Base-by-base conservation (phyloP, 2,113 vertebrate species). In the Bagarius yarrelli region DNA sequence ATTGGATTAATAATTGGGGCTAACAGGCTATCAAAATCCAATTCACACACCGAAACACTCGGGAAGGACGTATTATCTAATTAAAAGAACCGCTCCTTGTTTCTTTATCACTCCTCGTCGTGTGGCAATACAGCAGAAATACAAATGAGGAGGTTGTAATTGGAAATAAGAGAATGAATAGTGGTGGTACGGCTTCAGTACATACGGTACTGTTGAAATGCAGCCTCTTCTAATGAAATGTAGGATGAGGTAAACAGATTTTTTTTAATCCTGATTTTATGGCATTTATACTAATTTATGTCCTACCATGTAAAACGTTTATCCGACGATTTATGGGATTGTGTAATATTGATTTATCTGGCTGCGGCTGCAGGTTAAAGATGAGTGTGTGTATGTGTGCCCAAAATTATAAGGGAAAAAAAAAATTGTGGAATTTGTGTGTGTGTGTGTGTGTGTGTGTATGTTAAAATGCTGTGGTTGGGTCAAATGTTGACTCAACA, bases 1-100 rank as follows among this genome's bases (percentile, higher is more conserved):
- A 88, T 85, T 79, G 88, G 83, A 89, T 90, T 89, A 90, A 86
- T 76, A 55, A 88, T 87, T 88, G 82, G 63, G 83, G 63, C 80
- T 91, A 88, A 86, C 83, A 83, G 79, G 78, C 85, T 88, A 83
- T 88, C 88, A 82, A 81, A 89, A 81, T 85, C 83, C 88, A 88
- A 89, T 88, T 83, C 80, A 81, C 87, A 53, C 80, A 88, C 25
- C 76, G 69, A 81, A 84, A 85, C 83, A 82, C 71, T 75, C 71
- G 44, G 40, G 80, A 64, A 85, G 83, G 77, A 73, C 57, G 27
- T 73, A 81, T 80, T 83, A 86, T 64, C 53, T 47, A 83, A 85
- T 86, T 85, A 83, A 87, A 79, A 55, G 13, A 56, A 64, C 74
- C 76, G 36, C 57, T 71, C 52, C 53, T 60, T 56, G 56, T 61